phyloP scores from a whole-genome alignment of 1,140 invertebrate species.

The Lordiphosa mommai region DNA sequence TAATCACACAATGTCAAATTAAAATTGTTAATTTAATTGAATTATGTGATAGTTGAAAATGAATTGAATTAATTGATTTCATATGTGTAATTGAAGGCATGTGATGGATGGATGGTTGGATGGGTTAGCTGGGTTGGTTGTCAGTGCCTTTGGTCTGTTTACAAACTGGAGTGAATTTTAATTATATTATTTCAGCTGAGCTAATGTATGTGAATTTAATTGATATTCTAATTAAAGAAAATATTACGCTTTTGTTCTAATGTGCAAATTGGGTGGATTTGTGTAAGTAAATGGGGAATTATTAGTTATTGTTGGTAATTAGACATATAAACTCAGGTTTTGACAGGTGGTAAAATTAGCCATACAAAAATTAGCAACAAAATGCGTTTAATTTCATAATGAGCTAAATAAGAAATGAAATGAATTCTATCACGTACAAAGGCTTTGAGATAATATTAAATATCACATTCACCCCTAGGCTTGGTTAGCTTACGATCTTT shows the following conservation, averaged over 20 bases:
- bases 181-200: conserved; percentile 61
- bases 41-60: background rate
- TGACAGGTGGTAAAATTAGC: too few species aligned
- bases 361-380: too few species aligned
- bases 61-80: conserved; percentile 52
- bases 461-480: too few species aligned
- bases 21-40: conserved; percentile 27
- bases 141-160: conserved; percentile 20
- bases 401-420: too few species aligned
- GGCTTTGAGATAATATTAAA: too few species aligned
- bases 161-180: conserved; percentile 45
- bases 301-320: too few species aligned
- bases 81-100: background rate
- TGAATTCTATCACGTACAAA: too few species aligned
- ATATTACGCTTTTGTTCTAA: conserved; percentile 14
- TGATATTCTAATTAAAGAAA: conserved; percentile 66
- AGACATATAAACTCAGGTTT: too few species aligned
- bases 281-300: too few species aligned
- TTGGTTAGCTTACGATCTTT: too few species aligned
- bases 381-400: too few species aligned
- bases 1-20: conserved; percentile 33
- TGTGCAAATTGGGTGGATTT: too few species aligned
- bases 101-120: conserved; percentile 13
- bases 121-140: background rate
- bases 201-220: conserved; percentile 26